Evolutionary conservation across 1,140 invertebrate species (phyloP).

Genomic region (Diplogasteroides magnus): DNA sequence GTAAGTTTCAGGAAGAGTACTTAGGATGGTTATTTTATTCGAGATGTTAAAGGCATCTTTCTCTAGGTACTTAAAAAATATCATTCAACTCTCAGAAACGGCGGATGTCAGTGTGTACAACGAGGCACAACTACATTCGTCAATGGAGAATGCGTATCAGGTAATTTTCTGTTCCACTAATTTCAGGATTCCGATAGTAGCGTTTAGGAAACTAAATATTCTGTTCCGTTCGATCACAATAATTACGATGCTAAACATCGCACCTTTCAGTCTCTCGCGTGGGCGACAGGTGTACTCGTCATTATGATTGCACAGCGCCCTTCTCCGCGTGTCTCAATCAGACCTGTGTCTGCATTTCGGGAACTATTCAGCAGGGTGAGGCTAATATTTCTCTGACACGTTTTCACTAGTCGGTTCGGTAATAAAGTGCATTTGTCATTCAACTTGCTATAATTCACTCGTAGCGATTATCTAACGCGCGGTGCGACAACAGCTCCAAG

Average conservation of each 20-base stretch:
- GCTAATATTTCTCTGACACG: background rate
- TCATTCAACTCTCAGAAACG: no score
- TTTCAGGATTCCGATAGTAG: background rate
- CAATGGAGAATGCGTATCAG: slow-evolving; percentile 53
- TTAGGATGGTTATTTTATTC: no score
- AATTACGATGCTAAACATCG: no score
- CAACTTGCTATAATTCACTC: background rate
- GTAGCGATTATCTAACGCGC: no score
- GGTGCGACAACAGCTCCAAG: no score
- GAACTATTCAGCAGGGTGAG: slow-evolving; percentile 46
- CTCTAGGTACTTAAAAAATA: no score
- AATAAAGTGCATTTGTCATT: background rate
- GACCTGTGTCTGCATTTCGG: slow-evolving; percentile 53
- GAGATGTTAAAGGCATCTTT: no score
- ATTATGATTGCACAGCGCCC: slow-evolving; percentile 53
- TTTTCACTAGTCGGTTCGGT: background rate
- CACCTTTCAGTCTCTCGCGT: slow-evolving; percentile 42
- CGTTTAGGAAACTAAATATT: slow-evolving; percentile 4
- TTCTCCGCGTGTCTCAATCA: slow-evolving; percentile 54
- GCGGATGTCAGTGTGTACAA: slow-evolving; percentile 53
- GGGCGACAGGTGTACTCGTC: slow-evolving; percentile 51
- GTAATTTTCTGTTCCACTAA: no score
- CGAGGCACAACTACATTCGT: slow-evolving; percentile 47
- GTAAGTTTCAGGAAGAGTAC: no score
- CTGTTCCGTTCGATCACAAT: no score